Conservation (phyloP, 2,113 vertebrate genomes). For the Corythornis madagascariensis region DNA sequence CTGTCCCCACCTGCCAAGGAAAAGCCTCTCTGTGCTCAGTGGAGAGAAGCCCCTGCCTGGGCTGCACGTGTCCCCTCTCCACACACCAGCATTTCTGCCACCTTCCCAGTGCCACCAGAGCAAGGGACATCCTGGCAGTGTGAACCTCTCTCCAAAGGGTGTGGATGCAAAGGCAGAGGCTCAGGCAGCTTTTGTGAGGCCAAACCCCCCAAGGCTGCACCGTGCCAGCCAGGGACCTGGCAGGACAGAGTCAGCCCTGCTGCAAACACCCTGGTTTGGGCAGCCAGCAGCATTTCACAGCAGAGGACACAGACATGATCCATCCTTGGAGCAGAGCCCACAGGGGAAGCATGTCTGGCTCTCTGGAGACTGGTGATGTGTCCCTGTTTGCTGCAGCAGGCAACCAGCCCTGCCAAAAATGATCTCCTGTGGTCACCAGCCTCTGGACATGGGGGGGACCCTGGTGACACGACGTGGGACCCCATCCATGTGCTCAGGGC, state of each 20-base stretch:
- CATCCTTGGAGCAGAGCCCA: background rate
- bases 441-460: background rate
- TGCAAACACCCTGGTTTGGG: background rate
- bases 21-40: background rate
- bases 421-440: background rate
- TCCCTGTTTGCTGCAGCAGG: background rate
- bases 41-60: background rate
- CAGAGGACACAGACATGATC: background rate
- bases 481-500: rapidly evolving
- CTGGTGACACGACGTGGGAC: background rate
- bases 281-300: background rate
- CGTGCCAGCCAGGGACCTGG: rapidly evolving
- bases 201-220: rapidly evolving
- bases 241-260: background rate
- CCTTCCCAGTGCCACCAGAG: background rate
- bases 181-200: background rate
- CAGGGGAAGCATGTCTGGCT: background rate
- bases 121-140: background rate
- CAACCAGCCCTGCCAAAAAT: background rate
- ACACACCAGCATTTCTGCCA: background rate
- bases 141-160: rapidly evolving
- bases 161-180: background rate
- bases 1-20: rapidly evolving
- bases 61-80: background rate
- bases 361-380: background rate